Evolutionary conservation across 2,888 invertebrate genomes (phyloP), one percentile per base, ranked within the genome.

Genomic region (Drosophila tanythrix): DNA sequence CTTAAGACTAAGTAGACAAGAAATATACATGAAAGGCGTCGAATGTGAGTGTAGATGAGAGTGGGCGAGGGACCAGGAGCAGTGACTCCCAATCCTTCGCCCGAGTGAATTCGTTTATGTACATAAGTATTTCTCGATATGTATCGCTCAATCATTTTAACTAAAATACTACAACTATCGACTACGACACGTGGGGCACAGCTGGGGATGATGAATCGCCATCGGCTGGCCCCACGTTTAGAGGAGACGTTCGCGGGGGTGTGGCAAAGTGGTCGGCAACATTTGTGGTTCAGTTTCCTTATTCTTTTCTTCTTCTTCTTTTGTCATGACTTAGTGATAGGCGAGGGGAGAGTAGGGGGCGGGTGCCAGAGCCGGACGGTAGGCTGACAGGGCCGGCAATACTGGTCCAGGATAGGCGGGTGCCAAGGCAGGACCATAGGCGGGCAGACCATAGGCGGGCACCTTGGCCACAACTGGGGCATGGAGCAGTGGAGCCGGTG

Each of bases 1-100:
- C 93, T 93, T 93, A 93, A 92, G 81, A 87, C 67, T 91, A 91
- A 85, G 52, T 76, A 85, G 89, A 88, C 89, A 85, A 89, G 89
- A 81, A 74, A 82, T 58, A 53, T 74, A 85, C 81, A 87, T 81
- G 81, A 81, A 90, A 87, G 77, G 72, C 79, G 65, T 82, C 74
- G 79, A 81, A 67, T 70, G 70, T 88, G 79, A 77, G 79, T 79
- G 70, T 81, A 63, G 78, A 76, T 79, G 74, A 75, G 79, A 65
- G 64, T 33, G 58, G 46, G 2, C 25, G 4, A 4, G 46, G 21
- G 18, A 15, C 10, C 11, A 33, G n/a, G 27, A 38, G 55, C 18
- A 18, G 18, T 27, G 18, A 56, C 38, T 38, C 13, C 31, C 18
- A 46, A 29, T 48, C 46, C 25, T 15, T 8, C 8, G 6, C 59